Evolutionary conservation across 2,888 invertebrate species (phyloP), one percentile per base, ranked within the genome.

Genomic region (Philereme vetulata): DNA sequence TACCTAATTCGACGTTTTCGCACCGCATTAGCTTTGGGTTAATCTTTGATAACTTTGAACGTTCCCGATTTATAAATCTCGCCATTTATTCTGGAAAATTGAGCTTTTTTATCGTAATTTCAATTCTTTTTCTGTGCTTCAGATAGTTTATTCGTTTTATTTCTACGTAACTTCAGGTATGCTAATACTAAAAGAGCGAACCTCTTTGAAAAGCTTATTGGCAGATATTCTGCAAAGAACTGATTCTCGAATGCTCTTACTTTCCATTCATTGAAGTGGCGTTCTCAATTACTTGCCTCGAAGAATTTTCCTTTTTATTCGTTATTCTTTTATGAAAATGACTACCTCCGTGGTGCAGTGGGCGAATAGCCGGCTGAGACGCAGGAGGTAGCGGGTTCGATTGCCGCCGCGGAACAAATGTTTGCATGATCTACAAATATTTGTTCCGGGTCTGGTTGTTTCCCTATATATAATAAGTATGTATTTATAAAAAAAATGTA

Each of bases 1-100:
- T 82, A 82, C 82, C 80, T 84, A 86, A 85, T 86, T 82, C 82
- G 77, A 73, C 78, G 74, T 83, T 85, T 85, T 86, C 77, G 77
- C 82, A 82, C 77, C 79, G 75, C 79, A 82, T 85, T 86, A 82
- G 76, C 77, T 80, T 76, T 75, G 81, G 78, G 77, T 78, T 75
- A 74, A 74, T 80, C 75, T 77, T 71, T 69, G 72, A 73, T 74
- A 74, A 73, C 71, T 71, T 68, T 63, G 46, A 57, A 62, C 43
- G 48, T 48, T 49, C 51, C 45, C 51, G 57, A 58, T 59, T 55
- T 64, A 65, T 67, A 65, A 67, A 56, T 56, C 44, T 51, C 51
- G 47, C 50, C 21, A 45, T 55, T 50, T 57, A 32, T 11, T 42
- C 4, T 49, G 5, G 38, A 42, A 45, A 49, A 42, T 52, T 48